Conservation (phyloP, 2,113 vertebrate species). For the Okapia johnstoni region DNA sequence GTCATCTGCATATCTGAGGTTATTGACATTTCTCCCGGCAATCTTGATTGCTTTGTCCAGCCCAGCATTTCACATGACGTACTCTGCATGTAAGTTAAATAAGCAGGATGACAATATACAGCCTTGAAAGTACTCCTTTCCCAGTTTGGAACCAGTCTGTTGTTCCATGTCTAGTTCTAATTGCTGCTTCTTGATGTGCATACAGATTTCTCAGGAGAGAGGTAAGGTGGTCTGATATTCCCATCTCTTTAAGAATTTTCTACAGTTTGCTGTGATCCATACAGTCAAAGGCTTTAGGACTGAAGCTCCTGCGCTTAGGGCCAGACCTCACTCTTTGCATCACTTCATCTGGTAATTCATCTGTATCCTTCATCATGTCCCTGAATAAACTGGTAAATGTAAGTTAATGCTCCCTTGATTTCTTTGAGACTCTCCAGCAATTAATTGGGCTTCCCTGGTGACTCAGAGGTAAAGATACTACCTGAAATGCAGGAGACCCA, state of each 20-base stretch:
- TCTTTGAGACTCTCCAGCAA: neutral
- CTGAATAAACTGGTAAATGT: neutral
- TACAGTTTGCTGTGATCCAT: neutral
- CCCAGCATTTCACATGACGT: neutral
- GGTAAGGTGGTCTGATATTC: neutral
- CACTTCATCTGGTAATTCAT: neutral
- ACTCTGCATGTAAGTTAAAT: neutral
- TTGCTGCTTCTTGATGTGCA: neutral
- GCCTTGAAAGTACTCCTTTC: neutral
- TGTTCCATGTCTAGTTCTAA: neutral
- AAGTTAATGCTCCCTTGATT: neutral
- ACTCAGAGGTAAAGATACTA: neutral
- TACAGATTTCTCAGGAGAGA: neutral
- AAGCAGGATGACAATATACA: neutral
- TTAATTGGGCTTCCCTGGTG: neutral
- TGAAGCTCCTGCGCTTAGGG: neutral
- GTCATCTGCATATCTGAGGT: neutral
- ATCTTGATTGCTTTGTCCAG: neutral
- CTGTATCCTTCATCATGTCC: neutral
- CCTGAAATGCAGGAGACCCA: neutral
- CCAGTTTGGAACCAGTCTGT: neutral
- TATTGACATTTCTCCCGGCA: neutral
- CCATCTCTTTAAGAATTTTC: neutral
- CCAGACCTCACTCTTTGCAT: neutral
- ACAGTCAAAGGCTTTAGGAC: neutral